Conservation (phyloP, 1,140 invertebrate genomes). For the Coboldia fuscipes region DNA sequence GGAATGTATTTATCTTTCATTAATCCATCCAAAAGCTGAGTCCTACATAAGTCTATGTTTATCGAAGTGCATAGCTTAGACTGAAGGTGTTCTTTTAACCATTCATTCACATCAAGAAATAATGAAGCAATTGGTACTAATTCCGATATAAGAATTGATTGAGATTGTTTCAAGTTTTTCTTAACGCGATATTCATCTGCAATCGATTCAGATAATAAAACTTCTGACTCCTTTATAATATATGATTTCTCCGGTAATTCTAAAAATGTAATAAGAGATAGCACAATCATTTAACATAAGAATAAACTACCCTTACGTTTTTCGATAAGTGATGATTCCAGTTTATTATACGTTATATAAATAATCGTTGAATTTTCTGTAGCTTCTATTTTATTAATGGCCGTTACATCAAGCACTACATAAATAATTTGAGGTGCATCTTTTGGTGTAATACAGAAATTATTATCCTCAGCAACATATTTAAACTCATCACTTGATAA, state of each 20-base stretch:
- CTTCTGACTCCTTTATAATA: constrained; percentile 17
- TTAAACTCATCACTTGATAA: constrained; percentile 18
- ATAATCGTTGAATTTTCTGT: too few relatives aligned
- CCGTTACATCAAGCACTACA: constrained; percentile 16
- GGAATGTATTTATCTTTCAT: too few relatives aligned
- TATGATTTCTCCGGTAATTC: constrained; percentile 14
- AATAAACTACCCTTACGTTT: too few relatives aligned
- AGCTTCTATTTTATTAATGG: too few relatives aligned
- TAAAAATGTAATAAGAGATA: constrained; percentile 3
- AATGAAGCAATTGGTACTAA: constrained; percentile 12
- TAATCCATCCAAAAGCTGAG: constrained; percentile 9
- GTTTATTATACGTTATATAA: too few relatives aligned
- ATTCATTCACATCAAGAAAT: constrained; percentile 13
- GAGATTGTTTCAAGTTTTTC: too few relatives aligned
- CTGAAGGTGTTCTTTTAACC: constrained; percentile 13
- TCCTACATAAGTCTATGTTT: too few relatives aligned
- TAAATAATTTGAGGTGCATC: constrained; percentile 17
- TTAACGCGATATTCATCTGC: constrained; percentile 13
- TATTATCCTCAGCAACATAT: constrained; percentile 14
- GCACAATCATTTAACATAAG: background rate
- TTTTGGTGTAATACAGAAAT: constrained; percentile 20
- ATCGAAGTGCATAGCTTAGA: too few relatives aligned
- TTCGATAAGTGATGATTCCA: too few relatives aligned
- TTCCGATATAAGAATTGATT: constrained; percentile 13
- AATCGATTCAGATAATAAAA: constrained; percentile 9